Evolutionary conservation across 2,888 invertebrate species (phyloP).

Genomic region (Dasypogon diadema): DNA sequence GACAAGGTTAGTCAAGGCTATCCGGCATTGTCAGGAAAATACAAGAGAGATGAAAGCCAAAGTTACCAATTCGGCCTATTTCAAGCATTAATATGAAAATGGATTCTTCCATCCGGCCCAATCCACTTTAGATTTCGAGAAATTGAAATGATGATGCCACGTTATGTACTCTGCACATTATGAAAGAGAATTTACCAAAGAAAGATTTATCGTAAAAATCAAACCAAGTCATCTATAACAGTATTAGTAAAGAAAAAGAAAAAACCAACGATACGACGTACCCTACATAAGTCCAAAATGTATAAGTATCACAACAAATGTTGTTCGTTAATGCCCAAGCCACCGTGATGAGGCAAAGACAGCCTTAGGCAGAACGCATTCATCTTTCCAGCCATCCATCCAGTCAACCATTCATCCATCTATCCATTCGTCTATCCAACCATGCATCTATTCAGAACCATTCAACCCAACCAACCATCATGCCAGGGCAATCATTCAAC

Average conservation of each 20-base stretch:
- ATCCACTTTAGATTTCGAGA: constrained; percentile 1
- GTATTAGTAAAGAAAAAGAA: constrained; percentile 32
- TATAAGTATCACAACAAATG: constrained; percentile 50
- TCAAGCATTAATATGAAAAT: constrained; percentile 39
- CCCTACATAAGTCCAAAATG: constrained; percentile 46
- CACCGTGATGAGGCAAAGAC: constrained; percentile 49
- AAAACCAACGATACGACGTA: constrained; percentile 1
- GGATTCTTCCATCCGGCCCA: constrained; percentile 23
- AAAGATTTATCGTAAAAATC: constrained; percentile 40
- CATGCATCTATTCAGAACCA: constrained; percentile 55
- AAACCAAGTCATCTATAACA: constrained; percentile 47
- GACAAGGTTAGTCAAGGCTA: neutral
- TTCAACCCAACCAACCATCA: constrained; percentile 56
- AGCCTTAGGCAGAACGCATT: constrained; percentile 51
- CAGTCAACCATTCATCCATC: constrained; percentile 51
- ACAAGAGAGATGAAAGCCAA: neutral
- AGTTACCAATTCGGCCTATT: constrained; percentile 11
- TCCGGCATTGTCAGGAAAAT: neutral
- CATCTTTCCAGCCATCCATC: constrained; percentile 53
- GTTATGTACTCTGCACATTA: neutral
- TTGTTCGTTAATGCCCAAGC: constrained; percentile 49
- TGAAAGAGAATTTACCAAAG: constrained; percentile 3
- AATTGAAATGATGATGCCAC: neutral
- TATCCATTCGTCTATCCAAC: constrained; percentile 55
- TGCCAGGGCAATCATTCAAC: constrained; percentile 56